phyloP scores from a whole-genome alignment of 2,113 vertebrate genomes.

The Platysternon megacephalum region DNA sequence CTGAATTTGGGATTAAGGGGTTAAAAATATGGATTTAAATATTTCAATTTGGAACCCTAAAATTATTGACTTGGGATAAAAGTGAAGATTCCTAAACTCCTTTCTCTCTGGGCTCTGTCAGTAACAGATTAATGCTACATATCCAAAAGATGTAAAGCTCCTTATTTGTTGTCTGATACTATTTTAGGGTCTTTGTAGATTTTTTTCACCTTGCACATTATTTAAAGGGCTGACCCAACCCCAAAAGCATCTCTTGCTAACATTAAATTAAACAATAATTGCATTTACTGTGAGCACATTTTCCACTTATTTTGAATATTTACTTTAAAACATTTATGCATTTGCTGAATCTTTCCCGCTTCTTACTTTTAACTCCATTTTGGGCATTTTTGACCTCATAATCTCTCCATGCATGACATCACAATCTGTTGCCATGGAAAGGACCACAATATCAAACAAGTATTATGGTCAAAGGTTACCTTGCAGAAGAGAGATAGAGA shows the following conservation, averaged over 20 bases:
- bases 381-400: conserved; percentile 55
- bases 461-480: conserved; percentile 39
- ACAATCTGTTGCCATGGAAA: conserved; percentile 57
- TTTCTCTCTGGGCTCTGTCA: neutral
- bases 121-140: neutral
- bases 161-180: neutral
- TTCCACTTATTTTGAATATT: conserved; percentile 19
- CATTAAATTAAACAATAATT: neutral
- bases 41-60: neutral
- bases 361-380: conserved; percentile 18
- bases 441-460: conserved; percentile 53
- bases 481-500: conserved; percentile 64
- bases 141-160: neutral
- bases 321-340: neutral
- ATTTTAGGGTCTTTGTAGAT: neutral
- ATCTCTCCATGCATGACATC: conserved; percentile 59
- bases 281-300: neutral
- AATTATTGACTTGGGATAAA: neutral
- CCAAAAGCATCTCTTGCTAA: neutral
- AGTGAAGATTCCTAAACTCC: neutral
- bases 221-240: neutral
- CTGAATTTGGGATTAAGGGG: neutral
- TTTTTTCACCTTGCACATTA: neutral
- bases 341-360: conserved; percentile 41
- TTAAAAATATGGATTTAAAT: neutral